Base-by-base conservation (phyloP, 37 sponge, comb jelly and placozoan species). In the Cliona cf. orientalis region DNA sequence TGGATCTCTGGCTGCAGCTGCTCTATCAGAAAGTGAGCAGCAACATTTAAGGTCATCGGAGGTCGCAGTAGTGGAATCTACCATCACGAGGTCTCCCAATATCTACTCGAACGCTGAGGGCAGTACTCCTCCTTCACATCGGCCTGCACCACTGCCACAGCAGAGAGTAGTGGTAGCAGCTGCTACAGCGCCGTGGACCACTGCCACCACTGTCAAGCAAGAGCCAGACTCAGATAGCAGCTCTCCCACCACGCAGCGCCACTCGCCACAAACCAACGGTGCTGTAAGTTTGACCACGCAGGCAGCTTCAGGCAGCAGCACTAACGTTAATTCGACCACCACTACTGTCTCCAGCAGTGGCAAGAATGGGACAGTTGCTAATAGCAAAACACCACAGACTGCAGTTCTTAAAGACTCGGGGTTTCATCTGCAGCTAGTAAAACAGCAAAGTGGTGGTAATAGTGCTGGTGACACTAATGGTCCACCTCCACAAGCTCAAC, bases 31-130 rank as follows among this genome's bases (percentile, higher is more conserved):
- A 1, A 42, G 49, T 9, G 36, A 72, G 26, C 22, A 31, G 2
- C 5, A n/a, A n/a, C n/a, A n/a, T n/a, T n/a, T n/a, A n/a, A n/a
- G n/a, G n/a, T n/a, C 49, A 9, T 49, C 31, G 19, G 55, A 46
- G 5, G 3, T 12, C 25, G 46, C 23, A 2, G 12, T 46, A 26
- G 31, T 72, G 25, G 73, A 46, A 55, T 46, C 73, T 14, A 28
- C 53, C 0, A 72, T 72, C 55, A 72, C 73, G 17, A 35, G 73
- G 25, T 72, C 73, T n/a, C 73, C 73, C 42, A 72, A 72, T 44
- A 32, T 72, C 23, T 72, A 72, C 34, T 72, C 73, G 31, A 61
- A 17, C 25, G 19, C 23, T 61, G 62, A 32, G 6, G 62, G 5
- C 14, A 61, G 19, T 5, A 19, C n/a, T 5, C 5, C n/a, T 61